These are phyloP conservation scores for Odocoileus virginianus DNA, from an alignment of 2,113 vertebrate genomes.

Conservation along the genomic window DNA sequence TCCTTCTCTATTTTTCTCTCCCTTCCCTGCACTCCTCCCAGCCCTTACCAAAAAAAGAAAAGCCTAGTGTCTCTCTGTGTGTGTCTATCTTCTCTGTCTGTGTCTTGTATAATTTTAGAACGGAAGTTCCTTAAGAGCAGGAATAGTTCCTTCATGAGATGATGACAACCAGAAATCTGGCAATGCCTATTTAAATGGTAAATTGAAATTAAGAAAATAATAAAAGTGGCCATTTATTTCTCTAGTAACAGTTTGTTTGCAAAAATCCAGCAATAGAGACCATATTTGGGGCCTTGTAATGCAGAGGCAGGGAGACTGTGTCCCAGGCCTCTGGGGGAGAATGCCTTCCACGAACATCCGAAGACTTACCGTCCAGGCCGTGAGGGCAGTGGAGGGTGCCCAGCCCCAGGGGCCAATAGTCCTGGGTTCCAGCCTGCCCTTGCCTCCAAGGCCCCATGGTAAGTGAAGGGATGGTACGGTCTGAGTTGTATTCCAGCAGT, in stretches of 20 bases:
- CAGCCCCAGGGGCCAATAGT: not conserved
- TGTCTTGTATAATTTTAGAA: constrained; percentile 66
- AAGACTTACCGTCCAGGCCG: not conserved
- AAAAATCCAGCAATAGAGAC: not conserved
- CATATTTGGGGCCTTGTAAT: not conserved
- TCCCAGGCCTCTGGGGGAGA: not conserved
- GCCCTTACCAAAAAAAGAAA: constrained; percentile 61
- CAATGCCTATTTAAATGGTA: constrained; percentile 36
- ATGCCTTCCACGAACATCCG: not conserved
- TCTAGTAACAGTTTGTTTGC: not conserved
- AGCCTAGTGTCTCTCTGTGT: constrained; percentile 40
- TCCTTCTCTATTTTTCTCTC: constrained; percentile 60
- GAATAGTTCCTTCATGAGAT: constrained; percentile 61
- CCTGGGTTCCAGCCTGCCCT: not conserved
- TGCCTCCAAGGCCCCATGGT: not conserved
- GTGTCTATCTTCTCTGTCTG: constrained; percentile 62
- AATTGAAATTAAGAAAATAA: constrained; percentile 45
- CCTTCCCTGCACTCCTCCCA: constrained; percentile 40
- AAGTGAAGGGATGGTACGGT: not conserved
- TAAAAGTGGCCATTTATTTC: constrained; percentile 22
- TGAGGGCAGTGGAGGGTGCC: not conserved
- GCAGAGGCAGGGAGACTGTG: not conserved
- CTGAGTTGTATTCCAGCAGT: not conserved
- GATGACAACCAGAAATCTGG: constrained; percentile 46
- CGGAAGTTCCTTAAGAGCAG: constrained; percentile 67